Evolutionary conservation across 2,113 vertebrate species (phyloP).

Genomic region (Microcebus ravelobensis): DNA sequence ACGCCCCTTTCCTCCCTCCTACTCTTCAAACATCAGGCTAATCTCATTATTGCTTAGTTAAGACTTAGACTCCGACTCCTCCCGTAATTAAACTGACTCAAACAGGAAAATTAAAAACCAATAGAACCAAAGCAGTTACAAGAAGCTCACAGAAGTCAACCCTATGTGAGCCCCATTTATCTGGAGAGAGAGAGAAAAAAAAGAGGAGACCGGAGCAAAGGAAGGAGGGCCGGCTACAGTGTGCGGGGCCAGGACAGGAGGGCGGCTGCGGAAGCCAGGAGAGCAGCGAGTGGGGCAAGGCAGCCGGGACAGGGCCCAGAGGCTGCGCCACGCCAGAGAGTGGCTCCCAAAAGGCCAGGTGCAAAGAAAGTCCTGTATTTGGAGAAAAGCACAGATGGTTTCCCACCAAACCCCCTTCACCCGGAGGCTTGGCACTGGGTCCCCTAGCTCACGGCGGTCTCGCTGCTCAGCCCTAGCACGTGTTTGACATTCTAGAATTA

Average conservation of each 20-base stretch:
- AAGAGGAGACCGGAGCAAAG: accelerated
- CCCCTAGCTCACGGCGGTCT: accelerated
- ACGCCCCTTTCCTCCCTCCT: accelerated
- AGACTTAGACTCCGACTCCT: not conserved
- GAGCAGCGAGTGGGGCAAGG: accelerated
- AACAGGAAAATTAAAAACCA: not conserved
- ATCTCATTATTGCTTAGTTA: no score
- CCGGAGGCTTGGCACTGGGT: no score
- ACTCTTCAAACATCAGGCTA: no score
- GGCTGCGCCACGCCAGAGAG: no score
- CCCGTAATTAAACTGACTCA: not conserved
- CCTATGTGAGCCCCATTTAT: accelerated
- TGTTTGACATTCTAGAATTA: not conserved
- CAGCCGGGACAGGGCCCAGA: not conserved
- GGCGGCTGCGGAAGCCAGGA: not conserved
- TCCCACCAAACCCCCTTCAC: not conserved
- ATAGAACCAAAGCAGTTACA: not conserved
- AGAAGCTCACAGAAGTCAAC: not conserved
- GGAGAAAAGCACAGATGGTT: not conserved
- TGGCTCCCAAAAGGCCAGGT: not conserved
- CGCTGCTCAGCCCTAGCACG: accelerated
- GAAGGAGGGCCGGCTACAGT: accelerated
- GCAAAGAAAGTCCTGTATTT: not conserved
- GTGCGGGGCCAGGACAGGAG: accelerated
- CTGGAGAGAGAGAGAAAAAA: not conserved